Conservation (phyloP, 2,797 vertebrate species). For the Odontamblyopus rebecca region DNA sequence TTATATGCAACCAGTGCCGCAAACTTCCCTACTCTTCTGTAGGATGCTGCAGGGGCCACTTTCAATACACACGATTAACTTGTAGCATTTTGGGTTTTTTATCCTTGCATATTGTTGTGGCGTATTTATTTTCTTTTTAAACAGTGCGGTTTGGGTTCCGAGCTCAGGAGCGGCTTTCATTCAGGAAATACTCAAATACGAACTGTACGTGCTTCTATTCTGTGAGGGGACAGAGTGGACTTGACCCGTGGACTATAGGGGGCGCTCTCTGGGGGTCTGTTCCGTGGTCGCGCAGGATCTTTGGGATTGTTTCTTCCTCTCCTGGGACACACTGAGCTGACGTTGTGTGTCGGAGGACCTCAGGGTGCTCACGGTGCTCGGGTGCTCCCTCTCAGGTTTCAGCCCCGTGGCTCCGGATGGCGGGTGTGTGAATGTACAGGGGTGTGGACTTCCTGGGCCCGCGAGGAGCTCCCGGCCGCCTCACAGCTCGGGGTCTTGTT, state of each 20-base stretch:
- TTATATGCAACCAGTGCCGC: constrained; percentile 82
- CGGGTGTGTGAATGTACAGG: constrained; percentile 42
- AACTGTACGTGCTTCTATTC: constrained; percentile 69
- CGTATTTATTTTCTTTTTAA: constrained; percentile 76
- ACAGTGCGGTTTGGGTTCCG: constrained; percentile 62
- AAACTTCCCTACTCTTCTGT: constrained; percentile 64
- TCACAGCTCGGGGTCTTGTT: constrained; percentile 73
- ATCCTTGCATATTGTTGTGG: constrained; percentile 69
- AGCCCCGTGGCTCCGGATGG: not conserved
- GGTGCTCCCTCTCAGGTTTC: constrained; percentile 15
- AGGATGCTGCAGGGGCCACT: constrained; percentile 71
- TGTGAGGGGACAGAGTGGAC: constrained; percentile 69
- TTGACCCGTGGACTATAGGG: constrained; percentile 52
- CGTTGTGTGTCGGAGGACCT: constrained; percentile 1
- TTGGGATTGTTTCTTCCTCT: not conserved
- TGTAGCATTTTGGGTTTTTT: constrained; percentile 72
- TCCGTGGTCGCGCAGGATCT: constrained; percentile 45
- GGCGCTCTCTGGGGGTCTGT: constrained; percentile 62
- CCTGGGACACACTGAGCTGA: not conserved
- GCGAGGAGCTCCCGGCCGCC: constrained; percentile 68
- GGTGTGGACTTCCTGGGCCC: constrained; percentile 47
- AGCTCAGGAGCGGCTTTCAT: constrained; percentile 58
- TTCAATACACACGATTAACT: constrained; percentile 64
- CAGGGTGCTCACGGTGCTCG: constrained; percentile 8
- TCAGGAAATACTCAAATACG: constrained; percentile 67